Conservation (phyloP, 2,888 invertebrate species). For the Calameuta pallipes region DNA sequence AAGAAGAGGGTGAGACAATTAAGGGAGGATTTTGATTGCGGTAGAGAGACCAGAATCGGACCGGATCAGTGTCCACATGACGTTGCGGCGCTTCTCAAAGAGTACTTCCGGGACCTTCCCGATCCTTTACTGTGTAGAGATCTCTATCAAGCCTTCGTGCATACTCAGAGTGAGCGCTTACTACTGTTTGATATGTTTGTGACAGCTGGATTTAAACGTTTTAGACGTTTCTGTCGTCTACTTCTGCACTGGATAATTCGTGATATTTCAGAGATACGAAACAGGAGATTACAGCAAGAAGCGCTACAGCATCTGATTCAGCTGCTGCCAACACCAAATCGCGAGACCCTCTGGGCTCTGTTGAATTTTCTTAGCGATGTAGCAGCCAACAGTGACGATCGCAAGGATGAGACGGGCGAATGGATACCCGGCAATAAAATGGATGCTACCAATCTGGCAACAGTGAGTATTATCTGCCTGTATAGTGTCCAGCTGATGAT, state of each 20-base stretch:
- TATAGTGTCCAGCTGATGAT: background rate
- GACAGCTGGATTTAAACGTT: background rate
- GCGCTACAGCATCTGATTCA: conserved; percentile 86
- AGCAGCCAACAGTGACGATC: conserved; percentile 78
- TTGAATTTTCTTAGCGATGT: conserved; percentile 85
- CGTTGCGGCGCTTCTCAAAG: conserved; percentile 92
- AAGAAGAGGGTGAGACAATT: conserved; percentile 93
- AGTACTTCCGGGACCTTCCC: conserved; percentile 91
- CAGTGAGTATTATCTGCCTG: conserved; percentile 59
- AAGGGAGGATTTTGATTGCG: conserved; percentile 90
- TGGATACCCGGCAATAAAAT: conserved; percentile 87
- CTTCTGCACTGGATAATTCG: conserved; percentile 7
- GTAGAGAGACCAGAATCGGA: conserved; percentile 78
- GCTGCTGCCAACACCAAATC: conserved; percentile 86
- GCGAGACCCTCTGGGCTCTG: conserved; percentile 88
- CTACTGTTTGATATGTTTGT: conserved; percentile 3
- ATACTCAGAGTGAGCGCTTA: conserved; percentile 84
- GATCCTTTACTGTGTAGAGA: conserved; percentile 91
- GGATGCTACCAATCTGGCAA: conserved; percentile 93
- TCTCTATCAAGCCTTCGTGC: conserved; percentile 89
- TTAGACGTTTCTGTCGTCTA: background rate
- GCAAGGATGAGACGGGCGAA: conserved; percentile 71
- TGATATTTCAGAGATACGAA: conserved; percentile 77
- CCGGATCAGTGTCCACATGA: conserved; percentile 91
- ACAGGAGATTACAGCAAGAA: conserved; percentile 84